These are phyloP conservation scores for Alentia gelatinosa DNA, from an alignment of 2,888 invertebrate genomes.

Conservation along the genomic window DNA sequence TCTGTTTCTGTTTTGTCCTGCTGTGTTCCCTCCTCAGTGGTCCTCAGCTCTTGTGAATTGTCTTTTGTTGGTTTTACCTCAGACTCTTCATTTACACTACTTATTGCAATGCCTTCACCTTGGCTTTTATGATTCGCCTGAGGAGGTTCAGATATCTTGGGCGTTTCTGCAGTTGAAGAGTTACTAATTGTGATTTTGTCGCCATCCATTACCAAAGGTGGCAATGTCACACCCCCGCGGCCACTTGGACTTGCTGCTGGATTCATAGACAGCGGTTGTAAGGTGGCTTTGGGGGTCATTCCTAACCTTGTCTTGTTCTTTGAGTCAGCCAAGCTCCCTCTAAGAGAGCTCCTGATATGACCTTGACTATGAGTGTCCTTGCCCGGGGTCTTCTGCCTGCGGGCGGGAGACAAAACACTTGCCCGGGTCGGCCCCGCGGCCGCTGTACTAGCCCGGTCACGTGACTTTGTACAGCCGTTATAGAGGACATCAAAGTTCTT, in stretches of 20 bases:
- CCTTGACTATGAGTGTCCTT: not conserved
- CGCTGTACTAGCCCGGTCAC: not conserved
- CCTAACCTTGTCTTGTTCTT: not conserved
- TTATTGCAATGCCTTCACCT: too few relatives aligned
- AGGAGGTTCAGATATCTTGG: too few relatives aligned
- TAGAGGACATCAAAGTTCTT: slow-evolving; percentile 64
- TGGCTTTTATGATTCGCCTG: too few relatives aligned
- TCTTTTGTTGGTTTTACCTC: too few relatives aligned
- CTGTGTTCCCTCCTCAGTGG: too few relatives aligned
- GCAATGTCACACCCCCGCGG: not conserved
- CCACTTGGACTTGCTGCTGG: not conserved
- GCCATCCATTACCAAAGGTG: not conserved
- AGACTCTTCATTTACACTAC: too few relatives aligned
- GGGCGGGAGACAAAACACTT: not conserved
- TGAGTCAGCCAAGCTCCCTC: not conserved
- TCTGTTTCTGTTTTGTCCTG: too few relatives aligned
- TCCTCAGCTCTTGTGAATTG: too few relatives aligned
- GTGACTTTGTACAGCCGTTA: slow-evolving; percentile 28
- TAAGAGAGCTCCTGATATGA: not conserved
- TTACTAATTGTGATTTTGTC: not conserved
- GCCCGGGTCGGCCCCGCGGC: not conserved
- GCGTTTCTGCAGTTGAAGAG: not conserved
- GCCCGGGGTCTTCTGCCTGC: not conserved
- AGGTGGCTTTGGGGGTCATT: not conserved
- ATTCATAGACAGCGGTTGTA: not conserved